Conservation (phyloP, 2,888 invertebrate genomes). For the Drosophila planitibia region DNA sequence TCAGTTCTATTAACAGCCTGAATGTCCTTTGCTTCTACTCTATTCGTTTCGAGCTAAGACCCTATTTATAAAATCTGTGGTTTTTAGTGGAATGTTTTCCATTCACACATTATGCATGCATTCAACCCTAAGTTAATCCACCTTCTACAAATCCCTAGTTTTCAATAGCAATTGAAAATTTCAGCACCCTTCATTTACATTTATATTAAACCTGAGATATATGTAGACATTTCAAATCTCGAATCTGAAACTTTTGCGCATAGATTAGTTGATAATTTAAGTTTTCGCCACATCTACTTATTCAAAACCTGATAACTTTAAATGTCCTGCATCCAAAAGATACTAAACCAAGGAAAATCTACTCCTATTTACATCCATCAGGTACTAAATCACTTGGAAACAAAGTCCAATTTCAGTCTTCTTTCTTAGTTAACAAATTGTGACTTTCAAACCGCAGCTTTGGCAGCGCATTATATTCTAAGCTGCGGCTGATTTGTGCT, state of each 20-base stretch:
- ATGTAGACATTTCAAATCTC: not conserved
- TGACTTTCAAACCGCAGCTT: not conserved
- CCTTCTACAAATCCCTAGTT: not conserved
- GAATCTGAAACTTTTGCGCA: not conserved
- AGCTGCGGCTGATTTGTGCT: conserved; percentile 6
- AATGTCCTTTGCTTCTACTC: not conserved
- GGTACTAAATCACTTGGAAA: not conserved
- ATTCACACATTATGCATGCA: not conserved
- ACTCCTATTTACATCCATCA: not conserved
- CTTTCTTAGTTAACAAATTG: not conserved
- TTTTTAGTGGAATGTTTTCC: not conserved
- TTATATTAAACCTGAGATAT: not conserved
- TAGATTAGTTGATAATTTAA: not conserved
- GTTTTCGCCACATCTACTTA: not conserved
- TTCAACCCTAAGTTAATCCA: not conserved
- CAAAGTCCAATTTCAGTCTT: not conserved
- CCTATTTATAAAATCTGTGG: not conserved
- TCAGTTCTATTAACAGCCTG: not conserved
- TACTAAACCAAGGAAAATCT: not conserved
- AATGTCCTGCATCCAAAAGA: not conserved
- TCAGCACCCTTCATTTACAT: not conserved
- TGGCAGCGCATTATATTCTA: conserved; percentile 7
- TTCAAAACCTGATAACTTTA: not conserved
- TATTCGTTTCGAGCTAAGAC: not conserved
- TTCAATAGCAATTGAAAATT: not conserved